Evolutionary conservation across 1,140 invertebrate genomes (phyloP).

Genomic region (Hetaerina americana): DNA sequence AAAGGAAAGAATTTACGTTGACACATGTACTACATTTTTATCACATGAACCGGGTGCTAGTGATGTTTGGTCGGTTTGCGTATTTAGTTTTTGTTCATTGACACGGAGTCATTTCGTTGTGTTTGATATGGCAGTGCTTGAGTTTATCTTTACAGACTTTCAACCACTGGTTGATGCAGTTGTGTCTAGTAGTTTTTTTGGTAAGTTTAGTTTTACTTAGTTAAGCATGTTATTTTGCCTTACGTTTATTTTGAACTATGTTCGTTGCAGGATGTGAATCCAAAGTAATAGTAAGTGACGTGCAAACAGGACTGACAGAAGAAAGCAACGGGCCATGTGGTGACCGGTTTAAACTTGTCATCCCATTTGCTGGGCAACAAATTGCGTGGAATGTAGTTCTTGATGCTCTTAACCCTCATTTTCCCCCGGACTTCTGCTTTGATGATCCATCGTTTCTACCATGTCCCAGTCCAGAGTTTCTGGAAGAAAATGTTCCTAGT

Average conservation of each 20-base stretch:
- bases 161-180: neutral
- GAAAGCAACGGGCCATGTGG: conserved; percentile 9
- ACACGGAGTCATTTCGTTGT: too few relatives aligned
- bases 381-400: conserved; percentile 29
- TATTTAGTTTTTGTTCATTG: too few relatives aligned
- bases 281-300: neutral
- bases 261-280: neutral
- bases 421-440: conserved; percentile 35
- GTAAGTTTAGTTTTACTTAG: neutral
- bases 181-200: neutral
- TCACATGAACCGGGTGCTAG: too few relatives aligned
- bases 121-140: neutral
- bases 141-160: neutral
- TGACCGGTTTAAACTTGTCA: conserved; percentile 27
- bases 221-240: neutral
- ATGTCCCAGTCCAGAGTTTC: conserved; percentile 32
- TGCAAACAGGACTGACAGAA: neutral
- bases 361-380: conserved; percentile 27
- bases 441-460: conserved; percentile 40
- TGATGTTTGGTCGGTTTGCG: too few relatives aligned
- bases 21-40: too few relatives aligned
- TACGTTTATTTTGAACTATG: neutral
- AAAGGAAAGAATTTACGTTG: too few relatives aligned
- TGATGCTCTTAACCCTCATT: conserved; percentile 23
- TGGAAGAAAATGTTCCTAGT: conserved; percentile 36